Evolutionary conservation across 1,140 invertebrate species (phyloP).

Genomic region (Meteorus sp.): DNA sequence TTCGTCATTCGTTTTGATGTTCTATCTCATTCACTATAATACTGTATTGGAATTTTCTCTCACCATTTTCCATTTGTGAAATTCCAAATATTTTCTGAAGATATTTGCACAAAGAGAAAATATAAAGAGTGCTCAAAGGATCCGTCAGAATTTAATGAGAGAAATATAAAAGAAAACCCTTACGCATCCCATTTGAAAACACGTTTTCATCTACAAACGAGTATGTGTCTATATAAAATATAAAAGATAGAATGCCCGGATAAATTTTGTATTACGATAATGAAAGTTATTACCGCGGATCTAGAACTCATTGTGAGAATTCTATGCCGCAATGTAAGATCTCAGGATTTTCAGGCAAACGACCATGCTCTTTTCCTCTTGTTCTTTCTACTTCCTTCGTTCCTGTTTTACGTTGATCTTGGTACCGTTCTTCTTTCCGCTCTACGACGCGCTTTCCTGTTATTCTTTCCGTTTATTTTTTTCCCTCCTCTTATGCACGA

Average conservation of each 20-base stretch:
- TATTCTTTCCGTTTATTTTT: neutral
- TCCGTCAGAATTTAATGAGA: conserved; percentile 3
- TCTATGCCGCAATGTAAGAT: neutral
- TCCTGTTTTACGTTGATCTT: too few relatives aligned
- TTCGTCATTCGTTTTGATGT: neutral
- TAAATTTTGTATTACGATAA: neutral
- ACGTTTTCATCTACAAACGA: too few relatives aligned
- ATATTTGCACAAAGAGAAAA: neutral
- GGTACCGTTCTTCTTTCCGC: conserved; percentile 31
- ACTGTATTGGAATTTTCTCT: neutral
- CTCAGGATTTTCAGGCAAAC: neutral
- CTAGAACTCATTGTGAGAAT: too few relatives aligned
- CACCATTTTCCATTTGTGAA: neutral
- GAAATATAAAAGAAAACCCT: neutral
- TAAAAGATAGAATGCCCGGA: neutral
- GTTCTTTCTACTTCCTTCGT: neutral
- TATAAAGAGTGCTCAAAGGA: neutral
- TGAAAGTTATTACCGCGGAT: too few relatives aligned
- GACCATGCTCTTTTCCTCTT: neutral
- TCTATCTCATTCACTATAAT: neutral
- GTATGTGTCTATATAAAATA: too few relatives aligned
- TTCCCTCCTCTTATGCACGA: neutral
- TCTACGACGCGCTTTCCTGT: too few relatives aligned
- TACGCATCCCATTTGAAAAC: too few relatives aligned
- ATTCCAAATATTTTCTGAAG: neutral